Base-by-base conservation (phyloP, 2,888 invertebrate species). In the Drosophila lutescens region DNA sequence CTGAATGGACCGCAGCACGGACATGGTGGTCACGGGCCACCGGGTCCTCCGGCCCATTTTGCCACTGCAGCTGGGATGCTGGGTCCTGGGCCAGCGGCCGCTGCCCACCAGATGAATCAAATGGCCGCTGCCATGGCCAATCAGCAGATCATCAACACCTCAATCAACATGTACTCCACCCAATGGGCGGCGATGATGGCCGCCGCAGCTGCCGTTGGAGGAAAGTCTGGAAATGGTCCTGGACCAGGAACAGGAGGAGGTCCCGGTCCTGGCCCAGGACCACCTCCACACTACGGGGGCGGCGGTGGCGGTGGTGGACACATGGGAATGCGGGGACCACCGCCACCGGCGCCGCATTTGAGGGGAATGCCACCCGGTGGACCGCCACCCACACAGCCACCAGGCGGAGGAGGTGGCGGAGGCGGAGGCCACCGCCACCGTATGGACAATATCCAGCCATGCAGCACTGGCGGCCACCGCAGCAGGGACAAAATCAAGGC, bases 381-480 rank as follows among this genome's bases (percentile, higher is more conserved):
- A 13, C 56, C 71, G 32, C 83, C 87, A 20, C 83, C 80, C 62
- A 76, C 90, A 2, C 81, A 86, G 49, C 63, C 73, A 6, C 87
- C 81, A 36, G 78, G 40, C 8, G 61, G 60, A 4, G 61, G 40
- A 0, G 62, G 62, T n/a, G 62, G 47, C 8, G 59, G 40, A 3
- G 76, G 63, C 0, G 78, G 78, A n/a, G 82, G 84, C 78, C 81
- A 12, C 79, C 79, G 3, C 80, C 82, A 5, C 91, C 90, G 15
- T 91, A 89, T 38, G 76, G 79, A 1, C 91, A 91, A 49, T 92
- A 92, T 38, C 86, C 91, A 78, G 89, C 91, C 17, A 91, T 91
- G 91, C 91, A 91, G 40, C 91, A 91, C 60, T 89, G 90, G 70
- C 90, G 90, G 9, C 90, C 89, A 44, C 91, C 89, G 34, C 85